Evolutionary conservation across 2,797 vertebrate genomes (phyloP).

Genomic region (Emydoidea blandingii): DNA sequence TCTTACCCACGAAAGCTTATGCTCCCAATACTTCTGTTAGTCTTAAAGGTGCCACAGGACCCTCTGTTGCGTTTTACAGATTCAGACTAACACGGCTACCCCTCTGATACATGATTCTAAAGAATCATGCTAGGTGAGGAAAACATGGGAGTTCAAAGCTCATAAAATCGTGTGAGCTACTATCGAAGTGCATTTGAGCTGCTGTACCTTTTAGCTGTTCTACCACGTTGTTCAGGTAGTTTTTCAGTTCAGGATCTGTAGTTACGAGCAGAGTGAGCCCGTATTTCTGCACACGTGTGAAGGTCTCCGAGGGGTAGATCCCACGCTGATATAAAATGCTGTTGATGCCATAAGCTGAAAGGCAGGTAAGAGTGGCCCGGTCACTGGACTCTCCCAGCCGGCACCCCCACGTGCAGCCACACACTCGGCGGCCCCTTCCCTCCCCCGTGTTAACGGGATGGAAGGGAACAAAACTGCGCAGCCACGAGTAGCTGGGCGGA

Average conservation of each 20-base stretch:
- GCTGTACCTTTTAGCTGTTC: slow-evolving; percentile 94
- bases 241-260: slow-evolving; percentile 90
- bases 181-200: background rate
- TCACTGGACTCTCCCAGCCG: background rate
- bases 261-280: slow-evolving; percentile 94
- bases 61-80: too few species aligned
- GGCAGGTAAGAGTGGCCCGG: background rate
- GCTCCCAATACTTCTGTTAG: too few species aligned
- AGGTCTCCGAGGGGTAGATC: slow-evolving; percentile 95
- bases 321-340: slow-evolving; percentile 97
- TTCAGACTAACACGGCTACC: too few species aligned
- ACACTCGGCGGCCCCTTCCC: background rate
- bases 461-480: background rate
- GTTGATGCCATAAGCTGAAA: slow-evolving; percentile 94
- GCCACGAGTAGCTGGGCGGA: background rate
- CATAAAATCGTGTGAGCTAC: background rate
- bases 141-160: background rate
- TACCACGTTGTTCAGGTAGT: slow-evolving; percentile 92
- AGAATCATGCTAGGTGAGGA: too few species aligned
- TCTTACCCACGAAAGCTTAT: too few species aligned
- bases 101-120: background rate
- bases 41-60: too few species aligned
- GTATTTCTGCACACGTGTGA: slow-evolving; percentile 91
- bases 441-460: background rate
- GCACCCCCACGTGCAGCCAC: background rate